Conservation (phyloP, 1,140 invertebrate species). For the Caerostris darwini region DNA sequence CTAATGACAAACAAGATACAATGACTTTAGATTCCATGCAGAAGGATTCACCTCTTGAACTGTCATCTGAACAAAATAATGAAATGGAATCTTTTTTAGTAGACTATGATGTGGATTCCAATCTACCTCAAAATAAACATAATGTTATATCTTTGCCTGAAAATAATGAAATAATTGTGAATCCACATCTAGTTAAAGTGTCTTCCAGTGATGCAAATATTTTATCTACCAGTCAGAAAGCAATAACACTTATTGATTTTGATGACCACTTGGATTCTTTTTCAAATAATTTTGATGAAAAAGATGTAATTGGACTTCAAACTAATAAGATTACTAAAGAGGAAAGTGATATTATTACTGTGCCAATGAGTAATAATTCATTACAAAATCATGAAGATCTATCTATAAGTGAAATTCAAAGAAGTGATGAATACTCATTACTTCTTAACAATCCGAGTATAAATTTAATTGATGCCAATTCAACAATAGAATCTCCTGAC, state of each 20-base stretch:
- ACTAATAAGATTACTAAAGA: neutral
- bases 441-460: neutral
- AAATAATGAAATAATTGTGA: neutral
- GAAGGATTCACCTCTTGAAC: neutral
- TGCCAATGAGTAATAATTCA: neutral
- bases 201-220: neutral
- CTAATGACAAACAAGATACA: neutral
- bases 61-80: constrained; percentile 5
- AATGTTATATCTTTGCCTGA: neutral
- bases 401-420: neutral
- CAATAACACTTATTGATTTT: neutral
- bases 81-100: neutral
- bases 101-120: neutral
- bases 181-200: neutral
- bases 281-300: neutral
- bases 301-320: neutral
- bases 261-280: neutral
- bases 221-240: neutral
- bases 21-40: neutral
- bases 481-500: neutral
- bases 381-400: neutral
- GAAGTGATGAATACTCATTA: neutral
- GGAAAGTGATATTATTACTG: neutral
- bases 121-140: neutral
- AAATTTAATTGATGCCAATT: neutral